Evolutionary conservation across 1,140 invertebrate genomes (phyloP).

Genomic region (Lerema accius): DNA sequence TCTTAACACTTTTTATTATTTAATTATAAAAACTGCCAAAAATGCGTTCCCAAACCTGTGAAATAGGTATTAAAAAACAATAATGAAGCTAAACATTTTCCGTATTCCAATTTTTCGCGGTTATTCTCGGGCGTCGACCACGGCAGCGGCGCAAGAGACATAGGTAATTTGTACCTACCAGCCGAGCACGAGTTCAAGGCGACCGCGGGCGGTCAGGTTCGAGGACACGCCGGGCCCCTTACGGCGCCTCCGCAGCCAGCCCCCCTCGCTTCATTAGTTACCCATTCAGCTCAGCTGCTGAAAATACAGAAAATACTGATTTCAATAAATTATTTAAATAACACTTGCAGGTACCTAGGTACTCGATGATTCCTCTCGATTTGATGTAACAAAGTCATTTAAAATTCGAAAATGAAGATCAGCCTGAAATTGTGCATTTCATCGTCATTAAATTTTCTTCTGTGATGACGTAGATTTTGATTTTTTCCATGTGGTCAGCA

Average conservation of each 20-base stretch:
- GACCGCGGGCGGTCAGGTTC: constrained; percentile 79
- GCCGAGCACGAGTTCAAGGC: constrained; percentile 76
- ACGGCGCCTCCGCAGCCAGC: constrained; percentile 55
- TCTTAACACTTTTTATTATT: too few relatives aligned
- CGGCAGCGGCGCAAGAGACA: constrained; percentile 41
- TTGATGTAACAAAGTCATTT: too few relatives aligned
- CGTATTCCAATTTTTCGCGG: constrained; percentile 54
- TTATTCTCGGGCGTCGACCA: constrained; percentile 43
- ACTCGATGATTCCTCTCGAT: too few relatives aligned
- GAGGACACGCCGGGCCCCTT: constrained; percentile 73
- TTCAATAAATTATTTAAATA: too few relatives aligned
- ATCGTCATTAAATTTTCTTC: too few relatives aligned
- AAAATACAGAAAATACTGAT: constrained; percentile 36
- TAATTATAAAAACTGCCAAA: too few relatives aligned
- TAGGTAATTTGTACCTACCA: constrained; percentile 56
- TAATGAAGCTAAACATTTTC: constrained; percentile 10
- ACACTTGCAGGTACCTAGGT: too few relatives aligned
- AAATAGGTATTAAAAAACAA: not conserved
- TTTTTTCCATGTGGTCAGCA: too few relatives aligned
- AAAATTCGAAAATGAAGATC: too few relatives aligned
- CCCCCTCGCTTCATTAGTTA: constrained; percentile 39
- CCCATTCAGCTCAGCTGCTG: constrained; percentile 29
- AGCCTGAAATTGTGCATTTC: too few relatives aligned
- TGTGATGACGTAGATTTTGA: too few relatives aligned
- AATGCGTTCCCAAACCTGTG: not conserved